phyloP scores from a whole-genome alignment of 2,797 vertebrate genomes.

The Tenualosa thibaudeaui region DNA sequence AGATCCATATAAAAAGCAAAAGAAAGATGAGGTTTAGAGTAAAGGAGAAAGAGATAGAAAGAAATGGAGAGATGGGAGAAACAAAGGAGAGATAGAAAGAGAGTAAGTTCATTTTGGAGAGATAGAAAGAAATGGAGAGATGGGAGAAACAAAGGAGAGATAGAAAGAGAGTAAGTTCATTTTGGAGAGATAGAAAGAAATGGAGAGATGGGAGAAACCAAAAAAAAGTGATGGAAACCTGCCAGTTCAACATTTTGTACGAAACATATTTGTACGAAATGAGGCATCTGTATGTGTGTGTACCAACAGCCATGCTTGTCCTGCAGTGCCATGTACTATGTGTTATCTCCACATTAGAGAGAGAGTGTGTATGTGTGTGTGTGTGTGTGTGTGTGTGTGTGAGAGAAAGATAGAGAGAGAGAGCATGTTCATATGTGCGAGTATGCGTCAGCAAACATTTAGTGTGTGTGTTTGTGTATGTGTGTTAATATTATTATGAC shows the following conservation, averaged over 20 bases:
- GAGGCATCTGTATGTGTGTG: background rate
- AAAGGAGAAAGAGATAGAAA: background rate
- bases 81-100: no score
- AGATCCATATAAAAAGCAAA: background rate
- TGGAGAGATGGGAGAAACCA: no score
- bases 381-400: background rate
- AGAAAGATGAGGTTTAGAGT: background rate
- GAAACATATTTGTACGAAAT: background rate
- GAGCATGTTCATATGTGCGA: background rate
- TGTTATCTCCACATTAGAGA: no score
- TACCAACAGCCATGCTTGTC: background rate
- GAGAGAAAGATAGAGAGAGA: background rate
- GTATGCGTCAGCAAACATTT: no score
- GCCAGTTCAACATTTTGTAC: background rate
- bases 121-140: no score
- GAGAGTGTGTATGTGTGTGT: background rate
- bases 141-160: background rate
- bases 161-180: no score
- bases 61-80: no score
- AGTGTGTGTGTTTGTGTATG: slow-evolving; percentile 17
- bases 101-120: no score
- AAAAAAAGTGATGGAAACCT: background rate
- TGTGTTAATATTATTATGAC: background rate
- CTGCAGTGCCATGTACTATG: no score
- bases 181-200: background rate